Evolutionary conservation across 2,113 vertebrate genomes (phyloP).

Genomic region (Sialia sialis): DNA sequence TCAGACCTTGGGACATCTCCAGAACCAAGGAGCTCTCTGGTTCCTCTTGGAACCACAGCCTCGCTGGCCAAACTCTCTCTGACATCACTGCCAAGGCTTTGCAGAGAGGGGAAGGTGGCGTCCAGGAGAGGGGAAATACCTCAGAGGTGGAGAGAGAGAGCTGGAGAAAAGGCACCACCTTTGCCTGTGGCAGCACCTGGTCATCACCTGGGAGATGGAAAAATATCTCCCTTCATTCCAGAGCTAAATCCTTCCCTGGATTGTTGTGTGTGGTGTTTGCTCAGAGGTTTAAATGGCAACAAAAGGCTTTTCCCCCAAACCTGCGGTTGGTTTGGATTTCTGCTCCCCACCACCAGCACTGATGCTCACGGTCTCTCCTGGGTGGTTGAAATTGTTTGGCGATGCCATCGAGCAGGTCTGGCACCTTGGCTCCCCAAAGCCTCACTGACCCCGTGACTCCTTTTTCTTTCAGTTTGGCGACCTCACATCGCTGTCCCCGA

Average conservation of each 20-base stretch:
- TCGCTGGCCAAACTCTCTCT: background rate
- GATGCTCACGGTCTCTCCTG: background rate
- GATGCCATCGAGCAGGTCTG: background rate
- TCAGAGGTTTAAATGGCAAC: background rate
- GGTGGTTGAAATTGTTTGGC: background rate
- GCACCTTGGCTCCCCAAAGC: background rate
- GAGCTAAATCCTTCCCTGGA: background rate
- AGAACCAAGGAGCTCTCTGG: background rate
- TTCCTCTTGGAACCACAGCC: background rate
- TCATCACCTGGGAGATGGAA: background rate
- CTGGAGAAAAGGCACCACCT: background rate
- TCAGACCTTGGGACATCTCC: background rate
- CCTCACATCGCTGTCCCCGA: constrained; percentile 86
- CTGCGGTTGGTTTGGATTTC: background rate
- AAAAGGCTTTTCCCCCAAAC: background rate
- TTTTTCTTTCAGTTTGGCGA: constrained; percentile 86
- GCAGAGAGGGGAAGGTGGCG: background rate
- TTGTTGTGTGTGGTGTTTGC: background rate
- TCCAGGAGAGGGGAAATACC: background rate
- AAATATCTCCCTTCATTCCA: background rate
- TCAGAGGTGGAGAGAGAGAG: background rate
- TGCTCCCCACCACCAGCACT: background rate
- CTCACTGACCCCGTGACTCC: background rate
- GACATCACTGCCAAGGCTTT: background rate
- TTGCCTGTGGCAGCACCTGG: background rate